These are phyloP conservation scores for Tridacna gigas DNA, from an alignment of 2,888 invertebrate genomes.

Conservation along the genomic window DNA sequence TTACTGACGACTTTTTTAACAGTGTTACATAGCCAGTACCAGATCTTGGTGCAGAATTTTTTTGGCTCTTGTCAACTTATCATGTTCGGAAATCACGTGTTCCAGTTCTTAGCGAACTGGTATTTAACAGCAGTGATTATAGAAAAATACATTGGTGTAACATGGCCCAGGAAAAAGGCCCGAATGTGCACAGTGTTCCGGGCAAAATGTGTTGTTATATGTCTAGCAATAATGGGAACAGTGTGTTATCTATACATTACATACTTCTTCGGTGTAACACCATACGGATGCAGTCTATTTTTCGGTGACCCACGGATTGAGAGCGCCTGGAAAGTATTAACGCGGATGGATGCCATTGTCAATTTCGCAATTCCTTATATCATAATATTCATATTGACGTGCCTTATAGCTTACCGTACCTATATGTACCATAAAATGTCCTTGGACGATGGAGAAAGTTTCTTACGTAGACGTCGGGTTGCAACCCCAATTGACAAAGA, in stretches of 20 bases:
- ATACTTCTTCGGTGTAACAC: conserved; percentile 72
- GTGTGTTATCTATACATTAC: conserved; percentile 78
- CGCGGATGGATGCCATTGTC: conserved; percentile 73
- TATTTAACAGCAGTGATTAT: conserved; percentile 74
- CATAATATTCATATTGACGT: conserved; percentile 68
- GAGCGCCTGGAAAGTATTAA: conserved; percentile 62
- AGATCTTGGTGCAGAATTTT: conserved; percentile 71
- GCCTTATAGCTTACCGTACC: conserved; percentile 69
- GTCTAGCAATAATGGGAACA: conserved; percentile 71
- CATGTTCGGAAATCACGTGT: conserved; percentile 88
- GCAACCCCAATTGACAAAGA: conserved; percentile 63
- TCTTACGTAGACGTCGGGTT: conserved; percentile 57
- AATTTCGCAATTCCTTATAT: conserved; percentile 72
- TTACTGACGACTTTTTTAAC: conserved; percentile 87
- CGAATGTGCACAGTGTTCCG: conserved; percentile 80
- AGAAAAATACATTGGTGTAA: conserved; percentile 77
- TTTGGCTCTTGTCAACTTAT: conserved; percentile 90
- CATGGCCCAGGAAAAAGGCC: conserved; percentile 74
- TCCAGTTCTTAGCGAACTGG: conserved; percentile 77
- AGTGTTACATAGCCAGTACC: conserved; percentile 48
- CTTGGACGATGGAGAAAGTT: conserved; percentile 47
- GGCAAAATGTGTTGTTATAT: conserved; percentile 79
- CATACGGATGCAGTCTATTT: conserved; percentile 37
- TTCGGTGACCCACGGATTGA: conserved; percentile 27
- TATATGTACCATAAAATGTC: conserved; percentile 70